Conservation (phyloP, 2,888 invertebrate genomes). For the Perizoma affinitatum region DNA sequence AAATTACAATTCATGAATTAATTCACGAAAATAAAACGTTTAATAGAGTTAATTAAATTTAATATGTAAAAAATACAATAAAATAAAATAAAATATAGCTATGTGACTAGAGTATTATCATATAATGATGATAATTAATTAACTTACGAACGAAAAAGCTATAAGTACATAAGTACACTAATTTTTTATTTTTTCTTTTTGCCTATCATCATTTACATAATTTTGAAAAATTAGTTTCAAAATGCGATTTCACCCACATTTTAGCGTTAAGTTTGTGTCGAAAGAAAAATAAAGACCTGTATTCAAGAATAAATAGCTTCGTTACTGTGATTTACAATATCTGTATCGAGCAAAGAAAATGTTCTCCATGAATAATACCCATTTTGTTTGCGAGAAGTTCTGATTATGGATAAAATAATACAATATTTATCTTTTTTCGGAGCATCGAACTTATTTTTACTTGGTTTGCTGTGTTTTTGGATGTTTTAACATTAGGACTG, state of each 20-base stretch:
- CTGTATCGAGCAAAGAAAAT: slow-evolving; percentile 45
- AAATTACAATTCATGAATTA: too few relatives aligned
- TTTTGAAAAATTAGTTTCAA: not conserved
- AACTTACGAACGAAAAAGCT: too few relatives aligned
- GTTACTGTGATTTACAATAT: slow-evolving; percentile 60
- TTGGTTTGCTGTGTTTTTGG: not conserved
- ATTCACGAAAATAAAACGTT: too few relatives aligned
- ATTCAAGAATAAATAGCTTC: slow-evolving; percentile 52
- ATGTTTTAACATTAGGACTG: too few relatives aligned
- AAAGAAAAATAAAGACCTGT: slow-evolving; percentile 44
- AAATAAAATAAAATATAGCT: too few relatives aligned
- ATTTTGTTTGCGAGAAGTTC: slow-evolving; percentile 22
- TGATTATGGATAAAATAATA: slow-evolving; percentile 20
- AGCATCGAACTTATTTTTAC: not conserved
- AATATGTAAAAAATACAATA: too few relatives aligned
- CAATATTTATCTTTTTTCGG: slow-evolving; percentile 7
- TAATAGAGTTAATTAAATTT: too few relatives aligned
- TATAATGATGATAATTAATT: too few relatives aligned
- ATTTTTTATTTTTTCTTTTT: too few relatives aligned
- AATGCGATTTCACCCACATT: slow-evolving; percentile 1
- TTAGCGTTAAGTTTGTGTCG: slow-evolving; percentile 38
- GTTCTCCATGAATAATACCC: slow-evolving; percentile 35
- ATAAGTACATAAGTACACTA: too few relatives aligned
- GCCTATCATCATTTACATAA: too few relatives aligned
- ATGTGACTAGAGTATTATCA: too few relatives aligned